Evolutionary conservation across 2,888 invertebrate species (phyloP).

Genomic region (Hedya salicella): DNA sequence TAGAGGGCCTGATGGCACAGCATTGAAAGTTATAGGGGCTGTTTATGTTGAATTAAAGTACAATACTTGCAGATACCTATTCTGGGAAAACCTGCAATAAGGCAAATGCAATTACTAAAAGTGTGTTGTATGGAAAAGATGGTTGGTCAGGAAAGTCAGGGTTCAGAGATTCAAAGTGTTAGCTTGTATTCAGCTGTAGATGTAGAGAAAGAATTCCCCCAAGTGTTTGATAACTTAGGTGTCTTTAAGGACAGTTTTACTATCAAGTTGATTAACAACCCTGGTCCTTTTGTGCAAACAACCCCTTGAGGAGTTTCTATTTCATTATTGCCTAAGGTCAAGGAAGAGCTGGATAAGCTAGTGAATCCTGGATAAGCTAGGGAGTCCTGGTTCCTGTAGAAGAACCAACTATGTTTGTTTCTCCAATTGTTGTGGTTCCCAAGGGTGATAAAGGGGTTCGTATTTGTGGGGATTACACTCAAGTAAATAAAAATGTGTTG

Average conservation of each 20-base stretch:
- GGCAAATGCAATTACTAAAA: neutral
- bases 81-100: neutral
- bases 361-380: too few relatives aligned
- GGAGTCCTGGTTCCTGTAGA: neutral
- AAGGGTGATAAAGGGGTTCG: conserved; percentile 11
- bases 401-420: conserved; percentile 1
- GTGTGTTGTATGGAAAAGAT: neutral
- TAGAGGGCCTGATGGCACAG: neutral
- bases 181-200: too few relatives aligned
- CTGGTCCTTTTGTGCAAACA: neutral
- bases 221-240: conserved; percentile 1
- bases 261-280: neutral
- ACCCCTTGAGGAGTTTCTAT: neutral
- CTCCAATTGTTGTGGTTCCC: conserved; percentile 1
- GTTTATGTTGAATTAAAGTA: neutral
- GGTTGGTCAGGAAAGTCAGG: neutral
- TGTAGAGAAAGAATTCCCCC: conserved; percentile 4
- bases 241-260: conserved; percentile 1
- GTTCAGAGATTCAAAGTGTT: neutral
- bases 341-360: neutral
- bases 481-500: conserved; percentile 1
- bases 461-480: conserved; percentile 16
- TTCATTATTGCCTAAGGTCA: neutral
- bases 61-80: too few relatives aligned
- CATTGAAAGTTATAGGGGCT: too few relatives aligned